phyloP scores from a whole-genome alignment of 2,888 invertebrate genomes.

The Sminthurides aquaticus region DNA sequence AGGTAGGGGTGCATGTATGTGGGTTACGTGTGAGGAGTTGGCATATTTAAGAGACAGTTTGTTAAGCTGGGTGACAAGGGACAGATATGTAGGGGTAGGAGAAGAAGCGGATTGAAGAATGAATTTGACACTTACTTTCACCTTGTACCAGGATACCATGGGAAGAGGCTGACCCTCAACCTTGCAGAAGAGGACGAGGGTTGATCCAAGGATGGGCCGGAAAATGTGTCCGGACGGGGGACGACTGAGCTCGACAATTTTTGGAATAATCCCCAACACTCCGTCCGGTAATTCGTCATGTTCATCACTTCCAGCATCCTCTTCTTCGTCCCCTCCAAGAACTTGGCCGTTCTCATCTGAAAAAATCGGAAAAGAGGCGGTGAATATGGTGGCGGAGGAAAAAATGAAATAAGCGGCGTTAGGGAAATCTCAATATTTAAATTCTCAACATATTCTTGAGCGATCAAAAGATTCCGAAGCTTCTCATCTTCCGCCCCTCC shows the following conservation, averaged over 20 bases:
- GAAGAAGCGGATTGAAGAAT: too few relatives aligned
- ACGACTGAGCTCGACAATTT: constrained; percentile 21
- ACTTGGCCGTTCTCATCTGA: constrained; percentile 26
- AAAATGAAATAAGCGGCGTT: background rate
- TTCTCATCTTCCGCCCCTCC: too few relatives aligned
- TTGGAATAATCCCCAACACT: constrained; percentile 20
- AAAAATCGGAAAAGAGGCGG: background rate
- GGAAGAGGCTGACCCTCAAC: constrained; percentile 64
- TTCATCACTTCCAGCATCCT: constrained; percentile 15
- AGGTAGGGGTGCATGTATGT: too few relatives aligned
- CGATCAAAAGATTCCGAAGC: constrained; percentile 14
- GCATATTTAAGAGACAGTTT: too few relatives aligned
- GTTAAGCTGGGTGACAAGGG: too few relatives aligned
- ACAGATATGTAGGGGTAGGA: too few relatives aligned
- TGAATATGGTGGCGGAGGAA: background rate
- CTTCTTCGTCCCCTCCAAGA: constrained; percentile 27
- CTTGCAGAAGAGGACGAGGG: constrained; percentile 53
- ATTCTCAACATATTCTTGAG: constrained; percentile 20
- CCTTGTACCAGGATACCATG: constrained; percentile 62
- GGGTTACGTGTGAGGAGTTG: too few relatives aligned
- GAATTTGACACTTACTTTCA: constrained; percentile 20
- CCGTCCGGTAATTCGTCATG: constrained; percentile 11
- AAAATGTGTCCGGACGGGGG: constrained; percentile 24
- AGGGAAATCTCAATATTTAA: constrained; percentile 24
- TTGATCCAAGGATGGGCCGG: constrained; percentile 23